A percentile compares a stretch with the other conserved stretches of the same genome.
phyloP scores from a whole-genome alignment of 2,113 vertebrate genomes.

The Engraulis encrasicolus region DNA sequence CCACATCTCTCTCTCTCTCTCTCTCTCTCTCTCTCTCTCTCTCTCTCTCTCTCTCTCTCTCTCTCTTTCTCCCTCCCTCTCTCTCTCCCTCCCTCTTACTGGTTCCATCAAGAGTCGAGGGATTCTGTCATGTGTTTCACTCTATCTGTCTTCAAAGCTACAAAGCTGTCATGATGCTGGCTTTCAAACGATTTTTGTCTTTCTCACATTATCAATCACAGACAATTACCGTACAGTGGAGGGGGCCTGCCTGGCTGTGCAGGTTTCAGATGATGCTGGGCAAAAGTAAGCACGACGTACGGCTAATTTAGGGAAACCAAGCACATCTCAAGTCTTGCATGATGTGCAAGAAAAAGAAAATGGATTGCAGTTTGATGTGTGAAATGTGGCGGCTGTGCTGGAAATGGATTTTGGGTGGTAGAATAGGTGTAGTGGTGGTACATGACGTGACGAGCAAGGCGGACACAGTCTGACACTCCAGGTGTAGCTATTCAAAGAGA shows the following conservation, averaged over 20 bases:
- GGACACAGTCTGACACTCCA: too few relatives aligned
- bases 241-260: background rate
- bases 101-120: background rate
- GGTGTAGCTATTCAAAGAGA: background rate
- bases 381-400: background rate
- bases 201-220: constrained; percentile 1
- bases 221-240: background rate
- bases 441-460: background rate
- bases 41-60: background rate
- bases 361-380: background rate
- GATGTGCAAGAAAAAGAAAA: background rate
- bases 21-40: background rate
- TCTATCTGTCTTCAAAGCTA: background rate
- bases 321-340: background rate
- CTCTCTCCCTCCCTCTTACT: background rate
- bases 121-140: background rate
- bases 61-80: background rate
- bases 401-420: background rate
- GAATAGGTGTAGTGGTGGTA: background rate
- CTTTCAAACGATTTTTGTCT: background rate
- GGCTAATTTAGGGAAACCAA: constrained; percentile 13
- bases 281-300: background rate
- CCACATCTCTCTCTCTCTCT: background rate
- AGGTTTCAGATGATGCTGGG: background rate
- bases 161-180: background rate